Conservation (phyloP, 2,888 invertebrate species). For the Platerodrilus igneus region DNA sequence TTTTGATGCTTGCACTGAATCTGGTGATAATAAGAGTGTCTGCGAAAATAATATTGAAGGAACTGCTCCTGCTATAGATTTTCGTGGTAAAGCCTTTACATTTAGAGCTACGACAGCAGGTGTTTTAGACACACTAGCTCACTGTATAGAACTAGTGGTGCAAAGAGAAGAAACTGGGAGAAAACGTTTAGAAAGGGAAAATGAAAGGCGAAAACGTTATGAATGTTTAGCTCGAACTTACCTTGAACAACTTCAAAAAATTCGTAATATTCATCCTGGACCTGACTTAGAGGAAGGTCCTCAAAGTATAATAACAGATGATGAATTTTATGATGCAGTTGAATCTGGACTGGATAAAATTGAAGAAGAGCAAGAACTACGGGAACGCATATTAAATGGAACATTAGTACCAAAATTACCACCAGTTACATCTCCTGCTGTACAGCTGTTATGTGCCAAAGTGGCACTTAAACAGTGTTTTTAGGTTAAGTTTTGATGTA, state of each 20-base stretch:
- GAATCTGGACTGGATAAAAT: slow-evolving; percentile 95
- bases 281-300: slow-evolving; percentile 98
- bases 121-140: slow-evolving; percentile 82
- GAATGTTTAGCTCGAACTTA: slow-evolving; percentile 70
- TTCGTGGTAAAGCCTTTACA: slow-evolving; percentile 88
- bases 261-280: slow-evolving; percentile 74
- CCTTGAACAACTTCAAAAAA: slow-evolving; percentile 65
- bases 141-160: slow-evolving; percentile 87
- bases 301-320: slow-evolving; percentile 92
- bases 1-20: slow-evolving; percentile 75
- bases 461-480: no score
- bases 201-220: slow-evolving; percentile 67
- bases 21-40: no score
- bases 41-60: no score
- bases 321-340: slow-evolving; percentile 98
- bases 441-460: no score
- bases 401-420: slow-evolving; percentile 45
- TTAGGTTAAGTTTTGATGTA: no score
- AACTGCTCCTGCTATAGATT: slow-evolving; percentile 63
- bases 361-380: slow-evolving; percentile 82
- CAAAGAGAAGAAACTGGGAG: slow-evolving; percentile 88
- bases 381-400: slow-evolving; percentile 53
- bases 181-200: slow-evolving; percentile 76
- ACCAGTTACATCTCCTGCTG: slow-evolving; percentile 43
- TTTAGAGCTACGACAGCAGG: slow-evolving; percentile 90